Base-by-base conservation (phyloP, 2,888 invertebrate genomes). In the Pelosia muscerda region DNA sequence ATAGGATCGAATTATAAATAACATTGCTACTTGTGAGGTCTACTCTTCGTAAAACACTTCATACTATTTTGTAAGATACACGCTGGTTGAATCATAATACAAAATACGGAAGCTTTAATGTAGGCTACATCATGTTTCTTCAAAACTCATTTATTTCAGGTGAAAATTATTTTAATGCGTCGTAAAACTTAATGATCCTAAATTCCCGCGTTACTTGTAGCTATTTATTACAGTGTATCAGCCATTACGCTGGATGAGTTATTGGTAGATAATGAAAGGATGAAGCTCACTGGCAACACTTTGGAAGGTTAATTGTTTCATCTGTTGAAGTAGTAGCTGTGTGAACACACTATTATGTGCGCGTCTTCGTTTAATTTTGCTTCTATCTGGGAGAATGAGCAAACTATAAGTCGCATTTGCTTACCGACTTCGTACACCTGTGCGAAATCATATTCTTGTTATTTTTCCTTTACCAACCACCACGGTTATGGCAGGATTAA, bases 111-210 rank as follows among this genome's bases (percentile, higher is more conserved):
- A 68, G 38, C 49, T 49, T 65, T 63, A 65, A 60, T 38, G 57
- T 55, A 38, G 60, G 31, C 60, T 65, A 15, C 59, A 38, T 63
- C 23, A 65, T 63, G 26, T 65, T 54, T 23, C 57, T 56, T 38
- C 23, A 54, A 64, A 69, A 65, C 22, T 56, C 2, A 56, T 65
- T 72, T 56, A 55, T 62, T 66, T 58, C 23, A 66, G 15, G 49
- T 63, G 65, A 57, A 70, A 72, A 73, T 73, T 70, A 68, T 72
- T 66, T 69, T 11, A 75, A 42, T 28, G 49, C 34, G 23, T 66
- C 68, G 23, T 72, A 66, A 60, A 68, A 68, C 10, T 66, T 64
- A 57, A 67, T 53, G 59, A 66, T 9, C 19, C 54, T 70, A 11
- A 22, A 62, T 53, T 54, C 25, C 25, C 66, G 13, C 22, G 34